phyloP scores from a whole-genome alignment of 2,113 vertebrate genomes.

The Noctilio leporinus region DNA sequence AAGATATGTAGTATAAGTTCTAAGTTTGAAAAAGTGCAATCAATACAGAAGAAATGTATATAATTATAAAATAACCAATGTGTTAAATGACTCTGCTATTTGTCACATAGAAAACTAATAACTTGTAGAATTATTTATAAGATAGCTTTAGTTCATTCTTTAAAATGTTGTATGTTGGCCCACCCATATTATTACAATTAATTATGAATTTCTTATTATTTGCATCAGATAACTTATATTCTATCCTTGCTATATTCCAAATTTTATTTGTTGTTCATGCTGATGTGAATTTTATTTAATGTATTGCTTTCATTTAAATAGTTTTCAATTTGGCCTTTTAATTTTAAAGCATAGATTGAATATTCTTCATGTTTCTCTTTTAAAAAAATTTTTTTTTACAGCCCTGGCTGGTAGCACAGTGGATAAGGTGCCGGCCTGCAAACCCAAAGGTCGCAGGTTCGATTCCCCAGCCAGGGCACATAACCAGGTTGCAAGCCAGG shows the following conservation, averaged over 20 bases:
- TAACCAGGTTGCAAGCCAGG: too few relatives aligned
- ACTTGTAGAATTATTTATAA: not conserved
- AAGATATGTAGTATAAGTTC: not conserved
- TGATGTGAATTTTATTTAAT: not conserved
- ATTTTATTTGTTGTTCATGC: not conserved
- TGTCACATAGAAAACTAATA: not conserved
- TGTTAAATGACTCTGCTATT: not conserved
- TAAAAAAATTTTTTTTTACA: too few relatives aligned
- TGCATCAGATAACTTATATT: not conserved
- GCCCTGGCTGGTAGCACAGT: too few relatives aligned
- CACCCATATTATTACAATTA: not conserved
- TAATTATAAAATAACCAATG: not conserved
- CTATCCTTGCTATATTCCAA: not conserved
- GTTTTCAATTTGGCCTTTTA: not conserved
- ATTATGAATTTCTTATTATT: conserved; percentile 17
- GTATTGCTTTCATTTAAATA: not conserved
- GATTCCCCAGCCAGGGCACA: too few relatives aligned
- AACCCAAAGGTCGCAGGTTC: too few relatives aligned
- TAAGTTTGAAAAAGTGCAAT: not conserved
- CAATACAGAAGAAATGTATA: conserved; percentile 21
- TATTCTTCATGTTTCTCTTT: conserved; percentile 11
- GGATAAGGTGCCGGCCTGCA: too few relatives aligned
- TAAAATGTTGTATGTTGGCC: not conserved
- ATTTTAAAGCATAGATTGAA: conserved; percentile 23
- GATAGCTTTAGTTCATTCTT: not conserved